Percentiles rank a stretch among this genome's conserved stretches.
Evolutionary conservation across 2,888 invertebrate genomes (phyloP).

Genomic region (Synanthedon vespiformis): DNA sequence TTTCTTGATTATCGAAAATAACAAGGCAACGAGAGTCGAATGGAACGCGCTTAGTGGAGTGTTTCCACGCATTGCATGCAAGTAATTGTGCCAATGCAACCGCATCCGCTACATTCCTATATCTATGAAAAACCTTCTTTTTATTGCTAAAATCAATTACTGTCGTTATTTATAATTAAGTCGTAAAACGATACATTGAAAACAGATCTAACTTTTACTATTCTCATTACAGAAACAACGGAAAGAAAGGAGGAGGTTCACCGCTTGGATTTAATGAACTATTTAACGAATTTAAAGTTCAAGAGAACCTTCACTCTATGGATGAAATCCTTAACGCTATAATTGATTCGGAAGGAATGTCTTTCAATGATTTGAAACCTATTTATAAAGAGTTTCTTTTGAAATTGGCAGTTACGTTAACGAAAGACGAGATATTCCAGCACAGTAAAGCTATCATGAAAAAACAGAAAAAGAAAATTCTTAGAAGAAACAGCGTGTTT

Average conservation of each 20-base stretch:
- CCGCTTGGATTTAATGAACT: conserved; percentile 88
- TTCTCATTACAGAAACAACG: conserved; percentile 66
- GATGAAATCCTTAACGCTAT: conserved; percentile 90
- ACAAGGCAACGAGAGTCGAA: conserved; percentile 33
- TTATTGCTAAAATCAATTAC: background rate
- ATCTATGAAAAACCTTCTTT: background rate
- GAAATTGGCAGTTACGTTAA: conserved; percentile 87
- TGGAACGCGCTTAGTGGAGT: conserved; percentile 45
- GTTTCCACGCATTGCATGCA: conserved; percentile 49
- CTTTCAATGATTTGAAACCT: conserved; percentile 91
- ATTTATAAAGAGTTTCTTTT: conserved; percentile 91
- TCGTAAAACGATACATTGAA: background rate
- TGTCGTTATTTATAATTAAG: background rate
- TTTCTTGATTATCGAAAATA: conserved; percentile 28
- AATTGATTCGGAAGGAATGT: conserved; percentile 93
- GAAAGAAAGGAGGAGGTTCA: conserved; percentile 78
- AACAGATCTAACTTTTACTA: background rate
- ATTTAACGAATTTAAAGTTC: conserved; percentile 87
- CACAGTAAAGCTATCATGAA: conserved; percentile 91
- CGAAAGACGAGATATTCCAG: conserved; percentile 92
- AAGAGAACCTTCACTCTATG: conserved; percentile 88
- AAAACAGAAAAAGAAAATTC: conserved; percentile 79
- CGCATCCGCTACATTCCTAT: conserved; percentile 53
- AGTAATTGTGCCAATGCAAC: conserved; percentile 50
- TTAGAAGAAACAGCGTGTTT: conserved; percentile 67